phyloP scores from a whole-genome alignment of 1,140 invertebrate genomes.

The Epicauta chinensis region DNA sequence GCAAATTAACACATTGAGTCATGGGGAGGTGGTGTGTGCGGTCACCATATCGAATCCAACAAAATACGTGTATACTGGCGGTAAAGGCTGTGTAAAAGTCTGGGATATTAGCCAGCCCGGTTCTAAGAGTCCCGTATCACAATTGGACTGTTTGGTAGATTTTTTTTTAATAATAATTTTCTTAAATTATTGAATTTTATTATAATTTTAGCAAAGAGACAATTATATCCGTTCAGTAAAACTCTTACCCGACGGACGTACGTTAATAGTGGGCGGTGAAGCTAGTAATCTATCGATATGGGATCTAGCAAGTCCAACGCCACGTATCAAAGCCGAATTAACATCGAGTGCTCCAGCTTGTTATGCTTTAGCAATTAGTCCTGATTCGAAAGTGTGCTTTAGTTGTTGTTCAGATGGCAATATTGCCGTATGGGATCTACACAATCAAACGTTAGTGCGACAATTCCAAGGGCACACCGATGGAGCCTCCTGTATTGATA shows the following conservation, averaged over 20 bases:
- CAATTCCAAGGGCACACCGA: conserved; percentile 93
- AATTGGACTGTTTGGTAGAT: conserved; percentile 80
- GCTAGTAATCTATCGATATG: conserved; percentile 85
- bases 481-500: conserved; percentile 95
- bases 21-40: conserved; percentile 91
- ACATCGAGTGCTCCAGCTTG: conserved; percentile 91
- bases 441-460: conserved; percentile 86
- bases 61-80: conserved; percentile 74
- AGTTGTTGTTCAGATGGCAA: conserved; percentile 97
- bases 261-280: conserved; percentile 88
- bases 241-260: conserved; percentile 81
- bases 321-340: conserved; percentile 86
- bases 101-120: conserved; percentile 83
- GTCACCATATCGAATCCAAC: conserved; percentile 86
- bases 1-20: conserved; percentile 84
- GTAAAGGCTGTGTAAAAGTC: conserved; percentile 98
- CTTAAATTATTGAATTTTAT: conserved; percentile 6
- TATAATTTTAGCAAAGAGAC: conserved; percentile 58
- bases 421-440: conserved; percentile 95
- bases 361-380: conserved; percentile 84
- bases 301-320: conserved; percentile 82
- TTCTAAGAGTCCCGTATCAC: conserved; percentile 77
- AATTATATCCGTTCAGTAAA: conserved; percentile 92
- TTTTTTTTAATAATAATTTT: background rate
- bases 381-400: conserved; percentile 91